Base-by-base conservation (phyloP, 2,113 vertebrate genomes). In the Chunga burmeisteri region DNA sequence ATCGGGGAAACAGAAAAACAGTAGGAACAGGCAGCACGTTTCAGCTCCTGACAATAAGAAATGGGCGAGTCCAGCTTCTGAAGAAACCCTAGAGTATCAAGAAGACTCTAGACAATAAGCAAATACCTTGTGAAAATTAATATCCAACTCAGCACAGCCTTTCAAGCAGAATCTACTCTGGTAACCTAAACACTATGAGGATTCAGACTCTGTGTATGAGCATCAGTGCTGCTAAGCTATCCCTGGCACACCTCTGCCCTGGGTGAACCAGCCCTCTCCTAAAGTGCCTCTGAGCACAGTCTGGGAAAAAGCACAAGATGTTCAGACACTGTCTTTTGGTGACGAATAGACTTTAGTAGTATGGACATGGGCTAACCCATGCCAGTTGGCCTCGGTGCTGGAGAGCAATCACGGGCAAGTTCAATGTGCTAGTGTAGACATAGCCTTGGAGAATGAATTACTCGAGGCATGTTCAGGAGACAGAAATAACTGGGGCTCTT, bases 401-500 rank as follows among this genome's bases (percentile, higher is more conserved):
- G 55, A 5, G 22, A 49, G 11, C 38, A 70, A 26, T 10, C 66
- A 63, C 2, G 26, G 26, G 20, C 50, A 50, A 40, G 13, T 34
- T 53, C 34, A 49, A 20, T 23, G 26, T 47, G 20, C 17, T 65
- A 25, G 13, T 16, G 36, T 16, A 72, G 63, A 36, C 34, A 10
- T 4, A 77, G 40, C 22, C 19, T n/a, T 32, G 56, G 63, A 56
- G 68, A 81, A 85, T 17, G 4, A 67, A 53, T 53, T 47, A 47
- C 34, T 71, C 2, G 4, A 72, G 63, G 50, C 25, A 81, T 0
- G 0, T 6, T 50, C 32, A 42, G 36, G 27, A 75, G n/a, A 42
- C 16, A 55, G 29, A 79, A 92, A 40, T 61, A 70, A 61, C 32
- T 30, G 21, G 16, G 13, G 47, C 16, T 93, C 16, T 84, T 61